Base-by-base conservation (phyloP, 2,113 vertebrate genomes). In the Chrysochloris asiatica region DNA sequence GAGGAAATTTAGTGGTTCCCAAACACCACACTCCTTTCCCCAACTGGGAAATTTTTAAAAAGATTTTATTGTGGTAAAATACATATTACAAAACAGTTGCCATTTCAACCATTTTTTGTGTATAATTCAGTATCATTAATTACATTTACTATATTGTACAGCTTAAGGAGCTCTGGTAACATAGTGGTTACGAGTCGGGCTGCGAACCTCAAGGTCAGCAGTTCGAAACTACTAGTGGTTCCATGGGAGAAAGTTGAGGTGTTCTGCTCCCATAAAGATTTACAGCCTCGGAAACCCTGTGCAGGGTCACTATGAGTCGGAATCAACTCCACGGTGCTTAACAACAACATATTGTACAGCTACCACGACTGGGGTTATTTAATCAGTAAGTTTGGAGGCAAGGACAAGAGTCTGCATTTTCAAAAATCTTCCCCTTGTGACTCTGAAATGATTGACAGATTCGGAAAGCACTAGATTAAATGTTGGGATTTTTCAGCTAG, bases 381-480 rank as follows among this genome's bases (percentile, higher is more conserved):
- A 72, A 77, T 84, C 79, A 11, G 67, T 77, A 45, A 43, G 43
- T 77, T 43, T 48, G 38, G 81, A 54, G 2, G 0, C 30, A 59
- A 30, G 80, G 73, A 3, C 28, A 89, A 83, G 47, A 54, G 63
- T 50, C 4, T n/a, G 80, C 41, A 78, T 38, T 86, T 61, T 26
- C 3, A 4, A 73, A 86, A 52, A 52, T 21, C 38, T 84, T 50
- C 72, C 65, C 47, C 65, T 38, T 69, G 79, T 71, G n/a, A 90
- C 69, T 79, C 87, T 56, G 17, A n/a, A n/a, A 84, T 28, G 75
- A 77, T 21, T 38, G 48, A 48, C 73, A 88, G 43, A 43, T 45
- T 63, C 47, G 94, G 65, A 90, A 92, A 50, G 19, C 45, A 48
- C 59, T 48, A 30, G 13, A 80, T 41, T 75, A 87, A 79, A 72